Conservation (phyloP, 1,140 invertebrate genomes). For the Euura lappo region DNA sequence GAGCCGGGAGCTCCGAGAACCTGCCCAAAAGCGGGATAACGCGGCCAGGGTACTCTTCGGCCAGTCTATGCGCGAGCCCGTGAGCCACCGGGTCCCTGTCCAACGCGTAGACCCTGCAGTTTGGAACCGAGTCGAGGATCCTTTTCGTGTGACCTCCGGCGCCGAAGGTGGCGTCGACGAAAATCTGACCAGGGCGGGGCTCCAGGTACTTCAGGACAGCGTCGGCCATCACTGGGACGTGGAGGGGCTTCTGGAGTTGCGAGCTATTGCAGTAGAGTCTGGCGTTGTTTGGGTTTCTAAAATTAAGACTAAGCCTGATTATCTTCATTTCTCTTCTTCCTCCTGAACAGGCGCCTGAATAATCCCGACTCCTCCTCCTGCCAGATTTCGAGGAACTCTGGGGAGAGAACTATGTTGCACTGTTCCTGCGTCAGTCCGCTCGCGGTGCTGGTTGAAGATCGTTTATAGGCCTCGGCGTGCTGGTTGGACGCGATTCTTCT, state of each 20-base stretch:
- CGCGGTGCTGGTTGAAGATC: conserved; percentile 65
- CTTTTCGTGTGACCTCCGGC: conserved; percentile 84
- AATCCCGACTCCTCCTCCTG: conserved; percentile 65
- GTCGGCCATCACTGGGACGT: conserved; percentile 75
- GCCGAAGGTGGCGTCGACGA: conserved; percentile 94
- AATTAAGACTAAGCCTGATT: conserved; percentile 37
- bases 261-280: background rate
- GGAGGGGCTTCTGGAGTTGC: conserved; percentile 42
- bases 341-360: conserved; percentile 59
- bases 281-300: background rate
- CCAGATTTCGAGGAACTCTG: conserved; percentile 71
- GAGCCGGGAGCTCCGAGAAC: conserved; percentile 83
- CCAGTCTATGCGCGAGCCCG: conserved; percentile 69
- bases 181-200: conserved; percentile 65
- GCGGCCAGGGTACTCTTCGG: conserved; percentile 70
- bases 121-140: conserved; percentile 64
- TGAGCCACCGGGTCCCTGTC: conserved; percentile 87
- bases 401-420: conserved; percentile 73
- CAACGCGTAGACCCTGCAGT: conserved; percentile 75
- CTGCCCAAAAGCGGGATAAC: conserved; percentile 81
- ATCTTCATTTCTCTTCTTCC: conserved; percentile 37
- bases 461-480: conserved; percentile 70
- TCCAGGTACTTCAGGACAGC: conserved; percentile 75
- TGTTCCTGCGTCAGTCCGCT: conserved; percentile 73
- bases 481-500: conserved; percentile 74